Conservation (phyloP, 2,113 vertebrate genomes). For the Myotis brandtii region DNA sequence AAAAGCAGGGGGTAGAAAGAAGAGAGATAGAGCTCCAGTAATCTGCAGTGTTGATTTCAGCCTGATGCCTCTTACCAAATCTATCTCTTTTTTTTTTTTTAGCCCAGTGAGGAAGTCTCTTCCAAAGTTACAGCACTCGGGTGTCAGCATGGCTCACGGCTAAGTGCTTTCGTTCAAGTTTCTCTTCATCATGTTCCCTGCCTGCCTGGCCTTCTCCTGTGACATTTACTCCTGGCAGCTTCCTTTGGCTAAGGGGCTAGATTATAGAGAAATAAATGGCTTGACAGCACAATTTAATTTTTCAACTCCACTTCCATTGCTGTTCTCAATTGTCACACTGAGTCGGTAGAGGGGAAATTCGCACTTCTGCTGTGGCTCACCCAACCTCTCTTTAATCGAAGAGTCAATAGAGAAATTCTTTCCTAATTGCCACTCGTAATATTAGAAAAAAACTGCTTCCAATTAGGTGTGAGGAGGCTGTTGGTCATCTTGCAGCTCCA, state of each 20-base stretch:
- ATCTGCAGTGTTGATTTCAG: not conserved
- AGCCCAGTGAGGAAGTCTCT: not conserved
- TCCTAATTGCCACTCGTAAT: not conserved
- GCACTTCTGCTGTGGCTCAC: not conserved
- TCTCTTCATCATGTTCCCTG: not conserved
- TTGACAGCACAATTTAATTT: not conserved
- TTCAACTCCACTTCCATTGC: not conserved
- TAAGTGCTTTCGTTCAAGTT: not conserved
- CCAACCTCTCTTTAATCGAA: constrained; percentile 10
- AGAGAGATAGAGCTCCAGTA: not conserved
- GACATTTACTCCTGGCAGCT: not conserved
- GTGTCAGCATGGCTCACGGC: not conserved
- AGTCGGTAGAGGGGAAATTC: not conserved
- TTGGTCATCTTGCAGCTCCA: not conserved
- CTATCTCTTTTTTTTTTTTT: not conserved
- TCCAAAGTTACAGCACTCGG: not conserved
- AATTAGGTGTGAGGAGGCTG: not conserved
- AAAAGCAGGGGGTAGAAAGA: not conserved
- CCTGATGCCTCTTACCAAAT: not conserved
- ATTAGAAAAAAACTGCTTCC: not conserved
- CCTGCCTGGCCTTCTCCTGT: not conserved
- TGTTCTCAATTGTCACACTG: not conserved
- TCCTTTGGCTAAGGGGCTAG: not conserved
- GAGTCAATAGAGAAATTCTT: not conserved
- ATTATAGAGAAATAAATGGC: not conserved